Conservation (phyloP, 2,888 invertebrate species). For the Xestobium rufovillosum region DNA sequence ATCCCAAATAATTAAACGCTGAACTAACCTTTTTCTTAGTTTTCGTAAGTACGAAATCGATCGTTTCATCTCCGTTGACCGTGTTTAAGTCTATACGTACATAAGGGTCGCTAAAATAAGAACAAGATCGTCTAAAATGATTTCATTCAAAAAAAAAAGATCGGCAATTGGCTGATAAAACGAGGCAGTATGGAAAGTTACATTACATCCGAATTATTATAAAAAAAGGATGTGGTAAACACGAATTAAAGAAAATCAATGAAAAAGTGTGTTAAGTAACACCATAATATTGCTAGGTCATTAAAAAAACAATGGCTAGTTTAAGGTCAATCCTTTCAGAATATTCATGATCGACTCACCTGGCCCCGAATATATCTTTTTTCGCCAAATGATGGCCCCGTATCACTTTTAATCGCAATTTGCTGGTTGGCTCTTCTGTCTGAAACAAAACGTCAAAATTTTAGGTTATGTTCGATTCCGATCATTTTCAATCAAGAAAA, state of each 20-base stretch:
- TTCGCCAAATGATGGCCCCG: conserved; percentile 89
- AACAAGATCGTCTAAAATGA: conserved; percentile 11
- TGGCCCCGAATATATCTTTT: conserved; percentile 98
- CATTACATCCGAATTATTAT: no score
- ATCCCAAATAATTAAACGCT: conserved; percentile 1
- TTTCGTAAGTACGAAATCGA: conserved; percentile 90
- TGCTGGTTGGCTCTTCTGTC: conserved; percentile 73
- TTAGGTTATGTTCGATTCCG: no score
- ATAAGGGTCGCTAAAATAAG: conserved; percentile 83
- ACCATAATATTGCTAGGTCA: no score
- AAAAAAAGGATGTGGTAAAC: no score
- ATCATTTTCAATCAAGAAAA: no score
- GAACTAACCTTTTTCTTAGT: conserved; percentile 85
- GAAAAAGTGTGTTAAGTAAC: no score
- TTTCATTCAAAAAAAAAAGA: conserved; percentile 9
- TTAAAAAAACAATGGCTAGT: no score
- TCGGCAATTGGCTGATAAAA: conserved; percentile 4
- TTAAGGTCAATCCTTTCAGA: no score
- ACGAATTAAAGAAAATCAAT: no score
- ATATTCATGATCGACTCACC: conserved; percentile 49
- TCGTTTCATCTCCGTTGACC: conserved; percentile 75
- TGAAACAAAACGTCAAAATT: no score
- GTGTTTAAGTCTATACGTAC: conserved; percentile 86
- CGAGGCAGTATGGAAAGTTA: neutral
- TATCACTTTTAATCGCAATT: conserved; percentile 77